A percentile compares a stretch with the other conserved stretches of the same genome.
Conservation (phyloP, 2,797 vertebrate genomes). For the Enteromius treurensis region DNA sequence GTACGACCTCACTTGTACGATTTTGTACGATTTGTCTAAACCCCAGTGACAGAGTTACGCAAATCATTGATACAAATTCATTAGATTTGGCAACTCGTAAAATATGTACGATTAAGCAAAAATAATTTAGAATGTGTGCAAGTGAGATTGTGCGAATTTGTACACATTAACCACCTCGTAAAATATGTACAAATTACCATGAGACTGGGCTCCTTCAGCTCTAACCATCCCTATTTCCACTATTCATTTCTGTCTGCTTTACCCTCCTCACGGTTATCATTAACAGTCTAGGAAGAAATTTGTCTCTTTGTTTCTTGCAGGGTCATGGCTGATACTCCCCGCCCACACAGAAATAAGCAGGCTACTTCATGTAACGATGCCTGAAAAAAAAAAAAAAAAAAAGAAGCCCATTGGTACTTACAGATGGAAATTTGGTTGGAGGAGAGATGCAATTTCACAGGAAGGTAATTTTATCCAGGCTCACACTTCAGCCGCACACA, state of each 20-base stretch:
- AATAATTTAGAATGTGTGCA: too few species aligned
- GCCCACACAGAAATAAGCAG: conserved; percentile 25
- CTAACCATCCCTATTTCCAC: too few species aligned
- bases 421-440: conserved; percentile 70
- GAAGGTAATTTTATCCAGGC: conserved; percentile 74
- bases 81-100: too few species aligned
- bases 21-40: too few species aligned
- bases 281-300: background rate
- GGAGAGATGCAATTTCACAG: conserved; percentile 71
- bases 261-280: background rate
- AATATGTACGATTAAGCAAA: too few species aligned
- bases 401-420: conserved; percentile 66
- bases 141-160: too few species aligned
- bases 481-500: conserved; percentile 54
- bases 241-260: background rate
- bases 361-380: conserved; percentile 30
- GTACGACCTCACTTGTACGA: too few species aligned
- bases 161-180: too few species aligned
- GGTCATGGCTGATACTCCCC: conserved; percentile 13
- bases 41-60: too few species aligned
- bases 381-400: background rate
- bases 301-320: conserved; percentile 4
- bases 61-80: too few species aligned
- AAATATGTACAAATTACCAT: too few species aligned
- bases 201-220: too few species aligned